phyloP scores from a whole-genome alignment of 2,888 invertebrate genomes.

The Pinctada fucata region DNA sequence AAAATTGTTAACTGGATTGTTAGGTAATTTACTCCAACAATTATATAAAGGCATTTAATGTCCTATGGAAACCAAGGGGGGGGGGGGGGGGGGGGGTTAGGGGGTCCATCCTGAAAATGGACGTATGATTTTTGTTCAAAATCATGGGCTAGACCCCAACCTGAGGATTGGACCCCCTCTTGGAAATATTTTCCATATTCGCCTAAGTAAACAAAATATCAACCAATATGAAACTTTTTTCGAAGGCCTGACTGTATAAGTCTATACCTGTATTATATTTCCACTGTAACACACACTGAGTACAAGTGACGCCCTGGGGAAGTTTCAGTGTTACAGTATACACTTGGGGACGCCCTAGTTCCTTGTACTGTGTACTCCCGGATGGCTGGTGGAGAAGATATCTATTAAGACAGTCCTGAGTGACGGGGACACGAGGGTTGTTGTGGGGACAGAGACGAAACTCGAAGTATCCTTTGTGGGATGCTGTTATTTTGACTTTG shows the following conservation, averaged over 20 bases:
- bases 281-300: conserved; percentile 40
- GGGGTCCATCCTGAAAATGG: no score
- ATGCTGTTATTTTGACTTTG: conserved; percentile 52
- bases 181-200: no score
- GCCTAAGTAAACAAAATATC: no score
- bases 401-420: conserved; percentile 58
- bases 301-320: conserved; percentile 31
- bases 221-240: not conserved
- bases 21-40: no score
- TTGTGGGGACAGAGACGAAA: conserved; percentile 66
- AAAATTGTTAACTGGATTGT: not conserved
- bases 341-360: conserved; percentile 26
- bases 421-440: conserved; percentile 49
- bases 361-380: conserved; percentile 28
- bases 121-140: no score
- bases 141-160: no score
- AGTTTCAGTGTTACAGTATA: conserved; percentile 32
- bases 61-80: no score
- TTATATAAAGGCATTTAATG: no score
- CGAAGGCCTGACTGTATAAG: not conserved
- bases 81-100: no score
- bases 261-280: conserved; percentile 38
- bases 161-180: no score
- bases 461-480: conserved; percentile 66
- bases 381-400: conserved; percentile 44